phyloP scores from a whole-genome alignment of 1,140 invertebrate genomes.

The Brachionus plicatilis region DNA sequence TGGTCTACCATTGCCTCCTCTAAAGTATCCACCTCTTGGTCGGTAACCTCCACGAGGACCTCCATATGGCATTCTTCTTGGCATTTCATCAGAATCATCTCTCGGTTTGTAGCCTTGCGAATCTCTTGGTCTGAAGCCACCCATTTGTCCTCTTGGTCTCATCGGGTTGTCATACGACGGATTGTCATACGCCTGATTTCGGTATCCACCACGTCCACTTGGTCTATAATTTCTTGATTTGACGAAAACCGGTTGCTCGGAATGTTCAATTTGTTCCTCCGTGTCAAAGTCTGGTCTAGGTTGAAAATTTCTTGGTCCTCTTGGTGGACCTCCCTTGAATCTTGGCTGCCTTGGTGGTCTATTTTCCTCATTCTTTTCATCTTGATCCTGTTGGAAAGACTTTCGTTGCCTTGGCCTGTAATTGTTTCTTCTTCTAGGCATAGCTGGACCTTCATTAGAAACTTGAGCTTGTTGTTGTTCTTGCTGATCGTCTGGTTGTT shows the following conservation, averaged over 20 bases:
- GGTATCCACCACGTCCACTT: neutral
- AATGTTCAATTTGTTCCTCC: neutral
- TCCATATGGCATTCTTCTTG: neutral
- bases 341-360: neutral
- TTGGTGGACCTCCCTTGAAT: neutral
- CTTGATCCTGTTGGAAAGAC: neutral
- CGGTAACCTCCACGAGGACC: neutral
- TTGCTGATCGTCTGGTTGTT: neutral
- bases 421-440: neutral
- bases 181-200: neutral
- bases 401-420: neutral
- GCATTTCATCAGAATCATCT: neutral
- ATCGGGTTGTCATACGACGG: neutral
- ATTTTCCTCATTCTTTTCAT: neutral
- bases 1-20: neutral
- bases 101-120: neutral
- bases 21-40: constrained; percentile 1
- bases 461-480: neutral
- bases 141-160: neutral
- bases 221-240: constrained; percentile 10
- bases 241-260: neutral
- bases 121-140: neutral
- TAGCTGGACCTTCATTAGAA: neutral
- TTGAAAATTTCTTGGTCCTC: neutral
- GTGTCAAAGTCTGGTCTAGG: neutral